Conservation (phyloP, 2,797 vertebrate species). For the Leptodactylus fallax region DNA sequence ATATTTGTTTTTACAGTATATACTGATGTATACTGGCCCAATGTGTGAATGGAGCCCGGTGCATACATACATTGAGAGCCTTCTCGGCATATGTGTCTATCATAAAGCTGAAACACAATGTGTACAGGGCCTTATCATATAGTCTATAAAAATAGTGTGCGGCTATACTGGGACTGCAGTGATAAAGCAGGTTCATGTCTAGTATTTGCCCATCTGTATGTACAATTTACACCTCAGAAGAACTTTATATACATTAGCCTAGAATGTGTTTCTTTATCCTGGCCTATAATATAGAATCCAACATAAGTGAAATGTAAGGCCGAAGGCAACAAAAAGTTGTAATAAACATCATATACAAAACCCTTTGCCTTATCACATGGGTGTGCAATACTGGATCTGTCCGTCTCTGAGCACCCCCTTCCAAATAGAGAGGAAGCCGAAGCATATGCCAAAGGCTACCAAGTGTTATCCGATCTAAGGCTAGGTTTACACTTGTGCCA, state of each 20-base stretch:
- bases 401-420: neutral
- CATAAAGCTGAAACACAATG: no score
- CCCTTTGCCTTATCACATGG: neutral
- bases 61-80: no score
- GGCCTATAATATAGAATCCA: neutral
- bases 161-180: no score
- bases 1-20: no score
- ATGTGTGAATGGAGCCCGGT: no score
- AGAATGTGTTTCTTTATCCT: neutral
- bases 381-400: neutral
- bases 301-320: neutral
- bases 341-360: neutral
- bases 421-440: neutral
- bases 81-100: no score
- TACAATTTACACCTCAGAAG: neutral
- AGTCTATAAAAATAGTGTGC: no score
- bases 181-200: no score
- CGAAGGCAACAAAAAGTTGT: neutral
- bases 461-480: neutral
- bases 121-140: no score
- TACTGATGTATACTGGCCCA: no score
- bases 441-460: neutral
- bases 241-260: neutral
- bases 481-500: no score
- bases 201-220: no score